These are phyloP conservation scores for Platysteira castanea DNA, from an alignment of 2,113 vertebrate genomes.

Conservation along the genomic window DNA sequence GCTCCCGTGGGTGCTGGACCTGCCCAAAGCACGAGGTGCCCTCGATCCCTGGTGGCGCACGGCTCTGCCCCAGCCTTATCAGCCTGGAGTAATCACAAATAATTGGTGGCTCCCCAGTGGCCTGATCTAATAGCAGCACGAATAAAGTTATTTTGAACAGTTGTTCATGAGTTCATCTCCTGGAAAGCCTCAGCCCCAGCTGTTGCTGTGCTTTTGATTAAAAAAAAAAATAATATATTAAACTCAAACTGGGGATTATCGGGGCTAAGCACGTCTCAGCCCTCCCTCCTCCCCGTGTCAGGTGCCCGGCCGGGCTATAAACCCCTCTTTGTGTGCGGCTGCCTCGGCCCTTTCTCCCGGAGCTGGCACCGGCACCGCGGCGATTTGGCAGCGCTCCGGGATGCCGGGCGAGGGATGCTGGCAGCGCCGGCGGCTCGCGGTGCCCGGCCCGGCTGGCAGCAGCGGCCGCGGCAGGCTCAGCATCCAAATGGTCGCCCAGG, in stretches of 20 bases:
- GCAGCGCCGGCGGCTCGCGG: not conserved
- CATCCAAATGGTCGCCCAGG: not conserved
- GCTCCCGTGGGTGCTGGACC: not conserved
- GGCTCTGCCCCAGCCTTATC: not conserved
- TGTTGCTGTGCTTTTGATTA: conserved; percentile 59
- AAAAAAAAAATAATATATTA: not conserved
- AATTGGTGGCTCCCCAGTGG: conserved; percentile 56
- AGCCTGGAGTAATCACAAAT: not conserved
- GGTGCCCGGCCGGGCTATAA: conserved; percentile 51
- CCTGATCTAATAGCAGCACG: conserved; percentile 47
- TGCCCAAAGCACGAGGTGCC: not conserved
- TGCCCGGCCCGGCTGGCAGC: not conserved
- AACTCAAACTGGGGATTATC: conserved; percentile 38
- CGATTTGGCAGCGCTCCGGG: not conserved
- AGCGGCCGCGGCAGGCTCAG: not conserved
- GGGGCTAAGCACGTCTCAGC: conserved; percentile 29
- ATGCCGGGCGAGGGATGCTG: not conserved
- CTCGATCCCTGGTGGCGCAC: not conserved
- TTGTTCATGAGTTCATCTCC: conserved; percentile 71
- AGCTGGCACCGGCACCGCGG: not conserved
- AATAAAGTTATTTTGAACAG: conserved; percentile 61
- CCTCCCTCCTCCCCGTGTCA: conserved; percentile 54
- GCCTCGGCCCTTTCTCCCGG: not conserved
- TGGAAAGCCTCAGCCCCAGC: conserved; percentile 64
- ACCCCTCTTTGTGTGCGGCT: conserved; percentile 53